Base-by-base conservation (phyloP, 2,113 vertebrate genomes). In the Ochotona princeps region DNA sequence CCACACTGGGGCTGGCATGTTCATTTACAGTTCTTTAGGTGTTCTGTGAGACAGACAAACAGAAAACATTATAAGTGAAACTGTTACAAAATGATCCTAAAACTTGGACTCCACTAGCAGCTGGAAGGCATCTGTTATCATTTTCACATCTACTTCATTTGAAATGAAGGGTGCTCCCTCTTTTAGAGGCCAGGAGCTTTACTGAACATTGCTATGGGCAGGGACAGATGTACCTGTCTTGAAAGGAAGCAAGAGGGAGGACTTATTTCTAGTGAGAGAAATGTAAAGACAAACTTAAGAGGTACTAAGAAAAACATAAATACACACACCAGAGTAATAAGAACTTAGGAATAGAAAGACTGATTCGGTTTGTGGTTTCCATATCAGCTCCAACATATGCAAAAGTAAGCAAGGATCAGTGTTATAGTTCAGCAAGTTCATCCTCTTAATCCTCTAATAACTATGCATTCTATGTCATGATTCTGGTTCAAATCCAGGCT, bases 351-450 rank as follows among this genome's bases (percentile, higher is more conserved):
- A 94, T 20, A 65, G 13, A 84, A 94, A 89, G 44, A 75, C 65
- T 54, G 32, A 86, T 83, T 90, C 94, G 49, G 15, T 69, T 89
- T 93, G 63, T 35, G 32, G 54, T 89, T 85, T 90, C 69, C 74
- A 5, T 63, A 44, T 32, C n/a, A 57, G 25, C 79, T 90, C n/a
- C 74, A 57, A 57, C 17, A 67, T 26, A 65, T 90, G 13, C 15
- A 38, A 87, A 78, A 47, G 28, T 79, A 35, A 94, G 18, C 38
- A 26, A 67, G 54, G 54, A 18, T 13, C 54, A 15, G 54, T 57
- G 54, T 57, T 57, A 7, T 57, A 57, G 18, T 20, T 57, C 15
- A 18, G 54, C 17, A 57, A 18, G 54, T 57, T 57, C 14, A 57
- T 57, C 54, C 5, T 57, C 17, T 57, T 57, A 57, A 57, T 57